Conservation (phyloP, 2,113 vertebrate species). For the Mesoclemmys tuberculata region DNA sequence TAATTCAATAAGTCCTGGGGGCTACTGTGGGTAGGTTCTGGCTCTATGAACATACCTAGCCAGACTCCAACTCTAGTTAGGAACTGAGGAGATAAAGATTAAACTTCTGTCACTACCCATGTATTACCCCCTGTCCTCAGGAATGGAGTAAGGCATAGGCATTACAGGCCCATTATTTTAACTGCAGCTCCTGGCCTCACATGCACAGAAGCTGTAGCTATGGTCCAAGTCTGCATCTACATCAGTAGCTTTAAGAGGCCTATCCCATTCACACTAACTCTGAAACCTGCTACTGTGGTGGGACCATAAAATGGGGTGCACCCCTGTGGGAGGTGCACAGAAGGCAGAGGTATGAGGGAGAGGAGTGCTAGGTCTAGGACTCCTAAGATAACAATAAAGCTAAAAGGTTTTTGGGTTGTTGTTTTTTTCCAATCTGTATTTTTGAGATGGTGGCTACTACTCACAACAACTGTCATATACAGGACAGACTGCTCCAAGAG, state of each 20-base stretch:
- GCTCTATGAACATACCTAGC: background rate
- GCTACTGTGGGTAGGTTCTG: background rate
- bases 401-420: background rate
- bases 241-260: too few relatives aligned
- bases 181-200: background rate
- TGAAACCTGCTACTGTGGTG: accelerated
- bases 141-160: background rate
- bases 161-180: background rate
- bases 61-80: background rate
- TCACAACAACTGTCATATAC: background rate
- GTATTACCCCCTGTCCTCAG: background rate
- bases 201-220: background rate
- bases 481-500: slow-evolving; percentile 26
- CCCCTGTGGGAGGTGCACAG: background rate
- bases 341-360: too few relatives aligned
- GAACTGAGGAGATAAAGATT: background rate
- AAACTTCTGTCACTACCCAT: background rate
- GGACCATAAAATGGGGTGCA: background rate
- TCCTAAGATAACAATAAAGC: background rate
- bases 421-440: background rate
- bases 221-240: too few relatives aligned
- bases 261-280: background rate
- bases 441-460: background rate
- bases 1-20: slow-evolving; percentile 32
- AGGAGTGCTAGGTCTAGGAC: background rate